phyloP scores from a whole-genome alignment of 1,140 invertebrate species.

The Spodoptera litura region DNA sequence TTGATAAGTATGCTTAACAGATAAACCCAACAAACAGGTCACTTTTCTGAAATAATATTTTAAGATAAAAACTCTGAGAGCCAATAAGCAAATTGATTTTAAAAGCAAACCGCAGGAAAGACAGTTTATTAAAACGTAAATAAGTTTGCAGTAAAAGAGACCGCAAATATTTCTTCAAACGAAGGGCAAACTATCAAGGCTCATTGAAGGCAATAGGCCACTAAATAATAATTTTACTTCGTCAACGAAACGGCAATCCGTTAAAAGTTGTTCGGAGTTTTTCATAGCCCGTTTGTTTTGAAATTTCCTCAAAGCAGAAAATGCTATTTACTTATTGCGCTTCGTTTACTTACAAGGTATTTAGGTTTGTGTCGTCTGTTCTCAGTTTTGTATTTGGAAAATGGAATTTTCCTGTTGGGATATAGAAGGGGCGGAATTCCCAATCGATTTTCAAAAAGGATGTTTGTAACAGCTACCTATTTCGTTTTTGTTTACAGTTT shows the following conservation, averaged over 20 bases:
- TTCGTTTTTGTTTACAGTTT: constrained; percentile 64
- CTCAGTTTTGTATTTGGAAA: constrained; percentile 79
- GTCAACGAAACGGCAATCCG: constrained; percentile 61
- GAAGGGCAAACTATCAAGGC: constrained; percentile 25
- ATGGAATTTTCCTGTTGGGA: constrained; percentile 83
- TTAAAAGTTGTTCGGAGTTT: constrained; percentile 78
- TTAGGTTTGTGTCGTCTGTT: constrained; percentile 80
- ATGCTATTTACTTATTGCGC: constrained; percentile 83
- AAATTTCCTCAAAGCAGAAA: constrained; percentile 77
- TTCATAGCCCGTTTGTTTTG: constrained; percentile 77
- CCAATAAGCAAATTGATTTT: no score
- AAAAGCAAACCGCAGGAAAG: neutral
- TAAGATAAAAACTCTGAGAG: no score
- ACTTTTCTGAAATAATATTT: no score
- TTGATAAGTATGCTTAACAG: no score
- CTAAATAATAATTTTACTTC: constrained; percentile 45
- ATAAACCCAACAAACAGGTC: no score
- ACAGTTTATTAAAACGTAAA: neutral
- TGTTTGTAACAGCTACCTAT: constrained; percentile 70
- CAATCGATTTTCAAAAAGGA: constrained; percentile 75
- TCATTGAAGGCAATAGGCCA: constrained; percentile 29
- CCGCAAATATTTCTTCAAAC: constrained; percentile 2
- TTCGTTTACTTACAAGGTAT: constrained; percentile 84
- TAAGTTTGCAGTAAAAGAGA: constrained; percentile 12
- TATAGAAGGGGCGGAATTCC: constrained; percentile 70